Conservation (phyloP, 2,888 invertebrate species). For the Polydrusus cervinus region DNA sequence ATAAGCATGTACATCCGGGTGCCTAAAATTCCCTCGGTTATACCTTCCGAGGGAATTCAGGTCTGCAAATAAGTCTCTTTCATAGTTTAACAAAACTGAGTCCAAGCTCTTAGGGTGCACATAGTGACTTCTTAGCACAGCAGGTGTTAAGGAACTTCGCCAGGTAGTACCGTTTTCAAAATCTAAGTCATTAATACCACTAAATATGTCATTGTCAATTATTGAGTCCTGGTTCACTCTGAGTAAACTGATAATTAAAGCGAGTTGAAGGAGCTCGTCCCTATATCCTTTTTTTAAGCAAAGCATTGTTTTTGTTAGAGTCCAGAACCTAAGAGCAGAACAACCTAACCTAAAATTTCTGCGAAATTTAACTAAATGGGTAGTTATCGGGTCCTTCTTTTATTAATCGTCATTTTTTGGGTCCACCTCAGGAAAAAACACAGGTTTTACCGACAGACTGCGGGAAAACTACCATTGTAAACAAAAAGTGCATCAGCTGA, state of each 20-base stretch:
- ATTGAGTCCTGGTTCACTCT: slow-evolving; percentile 84
- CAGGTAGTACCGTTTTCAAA: slow-evolving; percentile 82
- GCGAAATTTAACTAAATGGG: slow-evolving; percentile 23
- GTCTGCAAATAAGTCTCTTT: slow-evolving; percentile 82
- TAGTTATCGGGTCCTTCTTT: slow-evolving; percentile 22
- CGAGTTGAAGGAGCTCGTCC: slow-evolving; percentile 87
- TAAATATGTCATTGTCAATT: slow-evolving; percentile 73
- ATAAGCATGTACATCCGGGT: slow-evolving; percentile 76
- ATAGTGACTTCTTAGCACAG: slow-evolving; percentile 76
- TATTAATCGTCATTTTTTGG: slow-evolving; percentile 44
- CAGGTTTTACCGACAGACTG: slow-evolving; percentile 1
- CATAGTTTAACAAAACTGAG: slow-evolving; percentile 81
- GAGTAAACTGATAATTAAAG: slow-evolving; percentile 86
- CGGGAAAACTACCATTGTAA: slow-evolving; percentile 53
- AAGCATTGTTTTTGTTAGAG: slow-evolving; percentile 75
- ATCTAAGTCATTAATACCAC: slow-evolving; percentile 69
- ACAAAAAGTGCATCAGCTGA: slow-evolving; percentile 62
- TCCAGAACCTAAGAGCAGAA: slow-evolving; percentile 7
- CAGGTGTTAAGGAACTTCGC: slow-evolving; percentile 75
- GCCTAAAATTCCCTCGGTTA: slow-evolving; percentile 73
- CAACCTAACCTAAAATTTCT: slow-evolving; percentile 32
- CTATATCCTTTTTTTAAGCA: slow-evolving; percentile 87
- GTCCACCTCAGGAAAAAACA: slow-evolving; percentile 12
- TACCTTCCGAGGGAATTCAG: slow-evolving; percentile 81
- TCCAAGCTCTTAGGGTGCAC: slow-evolving; percentile 84